Percentiles rank a stretch among this genome's conserved stretches.
phyloP scores from a whole-genome alignment of 2,113 vertebrate species.

The Cyanoderma ruficeps region DNA sequence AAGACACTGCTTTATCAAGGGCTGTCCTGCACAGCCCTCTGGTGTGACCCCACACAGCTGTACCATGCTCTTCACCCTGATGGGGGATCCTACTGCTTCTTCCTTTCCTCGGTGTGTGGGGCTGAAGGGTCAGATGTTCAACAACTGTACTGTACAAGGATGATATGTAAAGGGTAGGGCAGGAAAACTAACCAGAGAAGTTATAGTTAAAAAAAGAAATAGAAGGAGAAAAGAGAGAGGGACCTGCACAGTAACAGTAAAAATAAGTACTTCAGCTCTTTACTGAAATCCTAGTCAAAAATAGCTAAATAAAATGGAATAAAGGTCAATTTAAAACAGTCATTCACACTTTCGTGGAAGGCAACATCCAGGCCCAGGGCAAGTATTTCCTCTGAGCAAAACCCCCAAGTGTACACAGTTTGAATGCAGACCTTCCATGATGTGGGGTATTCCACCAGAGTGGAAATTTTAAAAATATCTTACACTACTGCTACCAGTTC shows the following conservation, averaged over 20 bases:
- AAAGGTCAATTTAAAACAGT: neutral
- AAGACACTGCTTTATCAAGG: neutral
- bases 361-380: neutral
- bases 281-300: neutral
- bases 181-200: neutral
- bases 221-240: rapidly evolving
- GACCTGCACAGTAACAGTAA: neutral
- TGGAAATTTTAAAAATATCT: neutral
- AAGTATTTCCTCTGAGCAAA: neutral
- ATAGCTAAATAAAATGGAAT: neutral
- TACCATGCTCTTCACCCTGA: neutral
- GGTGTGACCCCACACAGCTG: neutral
- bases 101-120: neutral
- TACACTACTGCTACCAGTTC: neutral
- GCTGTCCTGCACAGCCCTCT: neutral
- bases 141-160: neutral
- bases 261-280: neutral
- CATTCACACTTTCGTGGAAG: neutral
- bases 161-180: rapidly evolving
- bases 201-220: neutral
- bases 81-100: neutral
- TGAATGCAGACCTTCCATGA: neutral
- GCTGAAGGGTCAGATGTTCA: neutral
- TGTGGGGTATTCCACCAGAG: neutral
- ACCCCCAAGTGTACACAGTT: neutral